Percentiles rank a stretch among this genome's conserved stretches.
Conservation (phyloP, 1,140 invertebrate species). For the Nasonia vitripennis region DNA sequence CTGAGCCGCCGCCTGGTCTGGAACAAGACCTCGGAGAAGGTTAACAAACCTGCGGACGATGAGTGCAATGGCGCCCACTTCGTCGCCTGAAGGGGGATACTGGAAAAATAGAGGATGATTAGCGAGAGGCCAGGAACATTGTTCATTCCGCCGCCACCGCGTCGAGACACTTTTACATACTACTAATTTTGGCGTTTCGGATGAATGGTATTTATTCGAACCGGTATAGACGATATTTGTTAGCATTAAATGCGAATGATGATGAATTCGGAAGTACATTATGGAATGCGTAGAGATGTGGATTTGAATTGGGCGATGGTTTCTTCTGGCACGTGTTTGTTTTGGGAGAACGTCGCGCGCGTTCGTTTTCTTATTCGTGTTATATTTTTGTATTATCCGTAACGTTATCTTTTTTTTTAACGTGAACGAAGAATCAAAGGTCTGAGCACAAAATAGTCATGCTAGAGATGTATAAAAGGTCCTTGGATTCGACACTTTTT, state of each 20-base stretch:
- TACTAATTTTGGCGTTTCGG: not conserved
- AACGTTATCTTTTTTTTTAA: slow-evolving; percentile 8
- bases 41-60: slow-evolving; percentile 18
- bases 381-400: slow-evolving; percentile 8
- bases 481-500: slow-evolving; percentile 17
- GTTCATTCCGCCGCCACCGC: not conserved
- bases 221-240: not conserved
- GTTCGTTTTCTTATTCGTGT: slow-evolving; percentile 7
- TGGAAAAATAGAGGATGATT: not conserved
- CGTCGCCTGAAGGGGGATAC: not conserved
- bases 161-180: not conserved
- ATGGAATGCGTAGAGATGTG: not conserved
- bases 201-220: not conserved
- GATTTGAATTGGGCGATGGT: not conserved
- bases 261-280: not conserved
- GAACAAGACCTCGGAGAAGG: slow-evolving; percentile 18
- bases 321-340: not conserved
- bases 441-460: slow-evolving; percentile 53
- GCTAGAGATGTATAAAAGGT: slow-evolving; percentile 25
- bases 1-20: slow-evolving; percentile 4
- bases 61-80: slow-evolving; percentile 15
- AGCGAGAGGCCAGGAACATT: not conserved
- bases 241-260: slow-evolving; percentile 4
- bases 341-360: too few species aligned
- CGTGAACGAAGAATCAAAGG: slow-evolving; percentile 43